Evolutionary conservation across 2,888 invertebrate genomes (phyloP).

Genomic region (Patella depressa): DNA sequence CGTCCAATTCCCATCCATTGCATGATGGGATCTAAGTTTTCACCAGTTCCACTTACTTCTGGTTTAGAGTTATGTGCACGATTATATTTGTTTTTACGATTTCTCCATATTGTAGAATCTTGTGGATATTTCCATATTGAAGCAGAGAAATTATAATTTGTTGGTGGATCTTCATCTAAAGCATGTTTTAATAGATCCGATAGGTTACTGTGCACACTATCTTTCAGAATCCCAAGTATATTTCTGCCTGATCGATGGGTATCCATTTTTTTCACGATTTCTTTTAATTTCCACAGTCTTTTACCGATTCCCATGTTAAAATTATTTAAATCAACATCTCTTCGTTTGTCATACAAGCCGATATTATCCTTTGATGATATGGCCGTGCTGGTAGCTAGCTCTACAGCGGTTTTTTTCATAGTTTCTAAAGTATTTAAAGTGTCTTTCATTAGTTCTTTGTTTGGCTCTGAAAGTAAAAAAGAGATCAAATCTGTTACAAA

Average conservation of each 20-base stretch:
- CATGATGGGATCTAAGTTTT: conserved; percentile 5
- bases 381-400: too few relatives aligned
- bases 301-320: background rate
- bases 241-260: background rate
- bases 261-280: conserved; percentile 1
- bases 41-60: background rate
- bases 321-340: too few relatives aligned
- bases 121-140: background rate
- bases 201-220: background rate
- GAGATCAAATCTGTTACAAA: too few relatives aligned
- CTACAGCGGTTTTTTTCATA: too few relatives aligned
- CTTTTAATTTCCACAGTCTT: background rate
- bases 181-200: conserved; percentile 2
- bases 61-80: background rate
- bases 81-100: background rate
- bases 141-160: background rate
- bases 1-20: background rate
- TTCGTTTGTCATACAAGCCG: too few relatives aligned
- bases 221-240: background rate
- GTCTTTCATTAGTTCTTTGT: too few relatives aligned
- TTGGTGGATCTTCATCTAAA: background rate
- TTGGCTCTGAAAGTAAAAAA: too few relatives aligned
- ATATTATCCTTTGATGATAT: too few relatives aligned
- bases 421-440: too few relatives aligned
- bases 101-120: background rate